phyloP scores from a whole-genome alignment of 1,140 invertebrate species.

The Riptortus pedestris region DNA sequence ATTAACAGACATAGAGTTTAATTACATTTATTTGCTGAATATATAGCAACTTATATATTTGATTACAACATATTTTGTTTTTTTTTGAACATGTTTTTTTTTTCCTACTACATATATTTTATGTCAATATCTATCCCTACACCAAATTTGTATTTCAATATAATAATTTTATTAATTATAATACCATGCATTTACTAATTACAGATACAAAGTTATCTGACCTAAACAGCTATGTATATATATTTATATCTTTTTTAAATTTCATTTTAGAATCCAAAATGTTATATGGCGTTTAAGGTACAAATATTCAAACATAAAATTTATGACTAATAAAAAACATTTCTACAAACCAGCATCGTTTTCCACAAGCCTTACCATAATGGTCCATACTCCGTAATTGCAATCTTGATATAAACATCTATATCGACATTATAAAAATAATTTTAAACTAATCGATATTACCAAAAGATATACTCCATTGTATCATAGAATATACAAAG shows the following conservation, averaged over 20 bases:
- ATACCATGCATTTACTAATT: background rate
- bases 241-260: background rate
- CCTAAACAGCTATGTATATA: background rate
- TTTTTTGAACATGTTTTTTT: background rate
- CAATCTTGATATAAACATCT: background rate
- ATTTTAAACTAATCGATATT: slow-evolving; percentile 1
- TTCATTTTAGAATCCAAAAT: background rate
- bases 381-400: background rate
- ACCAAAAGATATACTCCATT: slow-evolving; percentile 13
- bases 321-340: background rate
- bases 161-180: background rate
- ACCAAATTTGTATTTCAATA: background rate
- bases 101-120: background rate
- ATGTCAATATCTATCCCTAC: background rate
- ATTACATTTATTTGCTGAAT: background rate
- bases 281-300: background rate
- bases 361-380: too few species aligned
- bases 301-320: background rate
- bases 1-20: background rate
- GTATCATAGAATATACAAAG: background rate
- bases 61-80: background rate
- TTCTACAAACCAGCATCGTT: too few species aligned
- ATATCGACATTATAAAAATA: slow-evolving; percentile 6
- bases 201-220: too few species aligned
- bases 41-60: background rate